These are phyloP conservation scores for Myotis pilosus DNA, from an alignment of 2,797 vertebrate genomes.

Conservation along the genomic window DNA sequence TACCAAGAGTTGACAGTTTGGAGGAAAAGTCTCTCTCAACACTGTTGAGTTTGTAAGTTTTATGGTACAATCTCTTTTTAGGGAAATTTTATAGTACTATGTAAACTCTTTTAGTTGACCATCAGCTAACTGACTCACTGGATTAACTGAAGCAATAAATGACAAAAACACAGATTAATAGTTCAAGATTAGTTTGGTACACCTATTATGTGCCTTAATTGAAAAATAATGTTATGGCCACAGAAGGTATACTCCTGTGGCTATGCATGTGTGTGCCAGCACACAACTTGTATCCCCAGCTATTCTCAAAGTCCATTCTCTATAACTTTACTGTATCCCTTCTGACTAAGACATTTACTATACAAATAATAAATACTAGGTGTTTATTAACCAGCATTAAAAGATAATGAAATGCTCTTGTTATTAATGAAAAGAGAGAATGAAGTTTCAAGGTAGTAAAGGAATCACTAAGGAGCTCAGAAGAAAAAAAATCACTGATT, in stretches of 20 bases:
- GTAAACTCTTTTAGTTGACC: background rate
- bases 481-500: background rate
- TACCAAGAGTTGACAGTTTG: background rate
- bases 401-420: conserved; percentile 4
- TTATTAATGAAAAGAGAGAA: background rate
- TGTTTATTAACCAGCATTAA: background rate
- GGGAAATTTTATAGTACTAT: background rate
- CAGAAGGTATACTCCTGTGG: background rate
- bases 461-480: background rate
- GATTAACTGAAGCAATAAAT: background rate
- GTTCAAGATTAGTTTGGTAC: background rate
- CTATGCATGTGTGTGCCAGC: too few relatives aligned
- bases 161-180: background rate
- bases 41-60: background rate
- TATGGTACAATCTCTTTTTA: background rate
- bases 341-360: background rate
- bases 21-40: background rate
- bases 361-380: background rate
- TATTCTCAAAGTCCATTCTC: background rate
- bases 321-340: background rate
- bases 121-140: background rate
- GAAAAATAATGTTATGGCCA: background rate
- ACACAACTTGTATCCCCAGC: background rate
- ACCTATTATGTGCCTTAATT: background rate
- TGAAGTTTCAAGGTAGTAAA: background rate